Percentiles rank a stretch among this genome's conserved stretches.
phyloP scores from a whole-genome alignment of 2,888 invertebrate species.

The Osmoderma eremita region DNA sequence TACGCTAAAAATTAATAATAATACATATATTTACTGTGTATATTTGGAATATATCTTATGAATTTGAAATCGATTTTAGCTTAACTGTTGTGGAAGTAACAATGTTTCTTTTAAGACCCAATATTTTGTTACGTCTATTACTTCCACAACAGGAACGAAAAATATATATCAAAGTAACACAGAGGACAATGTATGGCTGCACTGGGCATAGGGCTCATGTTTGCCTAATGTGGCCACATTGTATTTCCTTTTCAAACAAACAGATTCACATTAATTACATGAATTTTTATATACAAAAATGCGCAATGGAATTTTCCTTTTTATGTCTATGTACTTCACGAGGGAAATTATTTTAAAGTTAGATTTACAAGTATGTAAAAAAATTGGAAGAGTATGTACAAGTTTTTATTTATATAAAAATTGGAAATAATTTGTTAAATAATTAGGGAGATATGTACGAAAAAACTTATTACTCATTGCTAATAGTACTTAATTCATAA shows the following conservation, averaged over 20 bases:
- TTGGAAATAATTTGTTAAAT: too few relatives aligned
- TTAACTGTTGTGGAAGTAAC: too few relatives aligned
- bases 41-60: too few relatives aligned
- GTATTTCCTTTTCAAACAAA: neutral
- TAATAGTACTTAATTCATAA: neutral
- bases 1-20: too few relatives aligned
- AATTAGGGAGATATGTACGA: too few relatives aligned
- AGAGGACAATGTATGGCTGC: slow-evolving; percentile 20
- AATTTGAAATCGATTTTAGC: too few relatives aligned
- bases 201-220: slow-evolving; percentile 33
- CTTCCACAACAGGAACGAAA: neutral
- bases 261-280: neutral
- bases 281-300: too few relatives aligned
- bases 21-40: too few relatives aligned
- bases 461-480: neutral
- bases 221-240: slow-evolving; percentile 27
- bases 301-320: too few relatives aligned
- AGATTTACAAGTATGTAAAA: neutral
- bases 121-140: neutral
- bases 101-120: too few relatives aligned
- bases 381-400: slow-evolving; percentile 20
- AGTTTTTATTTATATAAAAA: neutral
- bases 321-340: too few relatives aligned
- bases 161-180: neutral
- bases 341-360: too few relatives aligned